Evolutionary conservation across 2,888 invertebrate genomes (phyloP).

Genomic region (Geotrupes spiniger): DNA sequence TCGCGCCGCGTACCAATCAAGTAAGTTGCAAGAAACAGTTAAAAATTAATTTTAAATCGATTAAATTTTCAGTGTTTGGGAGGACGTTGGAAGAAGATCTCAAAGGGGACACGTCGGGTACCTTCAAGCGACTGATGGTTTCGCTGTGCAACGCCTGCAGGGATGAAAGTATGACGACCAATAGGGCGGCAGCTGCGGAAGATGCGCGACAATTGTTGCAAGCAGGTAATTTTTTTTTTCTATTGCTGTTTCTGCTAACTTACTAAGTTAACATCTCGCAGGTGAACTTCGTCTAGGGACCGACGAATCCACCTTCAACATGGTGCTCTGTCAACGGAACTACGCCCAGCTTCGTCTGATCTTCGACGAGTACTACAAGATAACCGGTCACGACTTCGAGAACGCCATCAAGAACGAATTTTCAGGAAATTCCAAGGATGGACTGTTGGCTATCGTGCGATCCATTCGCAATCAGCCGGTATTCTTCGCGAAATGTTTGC

Average conservation of each 20-base stretch:
- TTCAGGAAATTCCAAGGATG: constrained; percentile 78
- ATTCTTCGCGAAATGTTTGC: constrained; percentile 83
- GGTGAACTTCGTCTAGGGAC: constrained; percentile 69
- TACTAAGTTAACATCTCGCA: constrained; percentile 27
- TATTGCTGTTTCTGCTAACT: neutral
- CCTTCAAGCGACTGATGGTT: constrained; percentile 85
- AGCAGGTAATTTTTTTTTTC: constrained; percentile 59
- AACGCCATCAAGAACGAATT: constrained; percentile 80
- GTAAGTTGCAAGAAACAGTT: too few relatives aligned
- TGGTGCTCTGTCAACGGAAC: constrained; percentile 76
- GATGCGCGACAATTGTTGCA: constrained; percentile 79
- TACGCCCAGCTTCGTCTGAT: constrained; percentile 60
- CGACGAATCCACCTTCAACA: constrained; percentile 83
- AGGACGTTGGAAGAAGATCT: constrained; percentile 77
- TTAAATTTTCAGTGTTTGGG: constrained; percentile 81
- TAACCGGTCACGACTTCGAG: constrained; percentile 77
- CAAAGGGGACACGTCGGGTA: constrained; percentile 85
- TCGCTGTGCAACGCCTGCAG: constrained; percentile 79
- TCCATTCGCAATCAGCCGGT: constrained; percentile 75
- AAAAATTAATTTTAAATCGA: neutral
- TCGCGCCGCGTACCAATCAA: constrained; percentile 70
- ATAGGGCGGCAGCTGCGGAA: constrained; percentile 68
- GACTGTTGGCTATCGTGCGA: constrained; percentile 76
- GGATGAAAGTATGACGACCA: constrained; percentile 74
- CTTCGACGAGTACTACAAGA: constrained; percentile 63